Base-by-base conservation (phyloP, 2,888 invertebrate species). In the Odontocerum albicorne region DNA sequence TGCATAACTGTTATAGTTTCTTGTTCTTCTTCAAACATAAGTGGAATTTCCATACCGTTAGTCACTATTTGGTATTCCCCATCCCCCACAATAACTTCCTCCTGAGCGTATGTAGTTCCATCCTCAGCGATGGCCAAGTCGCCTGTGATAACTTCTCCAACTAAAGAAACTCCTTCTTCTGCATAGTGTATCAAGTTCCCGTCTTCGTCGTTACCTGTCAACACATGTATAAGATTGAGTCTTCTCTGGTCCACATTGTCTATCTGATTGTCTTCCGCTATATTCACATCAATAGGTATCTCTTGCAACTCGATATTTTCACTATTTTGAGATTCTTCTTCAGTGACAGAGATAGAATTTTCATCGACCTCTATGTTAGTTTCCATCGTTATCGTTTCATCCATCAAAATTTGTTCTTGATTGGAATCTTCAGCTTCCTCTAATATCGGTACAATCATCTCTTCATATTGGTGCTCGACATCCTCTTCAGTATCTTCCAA, bases 21-120 rank as follows among this genome's bases (percentile, higher is more conserved):
- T 68, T 32, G 70, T 8, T 52, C 70, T 4, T 74, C 77, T 63
- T 77, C 77, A 62, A 77, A 75, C 49, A 77, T 77, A 0, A 77
- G 72, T 13, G 77, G 13, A 8, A 44, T 62, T 59, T 77, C 76
- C 1, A 73, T 72, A 0, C 73, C 75, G 58, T 77, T 75, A 64
- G 72, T 74, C 61, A 38, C 27, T 6, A 51, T 36, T 53, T 76
- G 74, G 20, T 70, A 57, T 6, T 75, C 75, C 4, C 73, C 74
- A 8, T 62, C 60, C 63, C 72, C 75, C 22, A 75, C 70, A 45
- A 78, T 74, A 0, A 77, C 73, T 55, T 65, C 64, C 60, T 73
- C 71, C 32, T 72, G 69, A 17, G 67, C 62, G 55, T 69, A 64
- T 1, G 64, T 65, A 0, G 66, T 71, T 49, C 72, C 72, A 17